These are phyloP conservation scores for Polyommatus icarus DNA, from an alignment of 2,888 invertebrate genomes.

Conservation along the genomic window DNA sequence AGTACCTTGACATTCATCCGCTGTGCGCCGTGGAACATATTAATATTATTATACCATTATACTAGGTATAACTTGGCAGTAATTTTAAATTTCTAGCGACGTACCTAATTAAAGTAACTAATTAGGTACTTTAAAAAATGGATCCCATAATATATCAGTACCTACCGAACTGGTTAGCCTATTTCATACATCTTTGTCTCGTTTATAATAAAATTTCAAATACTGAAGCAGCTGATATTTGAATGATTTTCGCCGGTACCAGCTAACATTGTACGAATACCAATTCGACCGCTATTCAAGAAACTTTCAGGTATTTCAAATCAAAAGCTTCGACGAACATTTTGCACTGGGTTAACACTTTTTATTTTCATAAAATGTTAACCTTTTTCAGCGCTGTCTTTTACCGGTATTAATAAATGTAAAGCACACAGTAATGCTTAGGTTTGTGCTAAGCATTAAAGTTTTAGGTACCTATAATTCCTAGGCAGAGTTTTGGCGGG, in stretches of 20 bases:
- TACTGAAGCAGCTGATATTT: conserved; percentile 13
- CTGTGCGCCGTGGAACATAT: too few relatives aligned
- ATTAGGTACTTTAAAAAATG: background rate
- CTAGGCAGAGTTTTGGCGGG: too few relatives aligned
- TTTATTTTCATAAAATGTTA: background rate
- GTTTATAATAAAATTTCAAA: conserved; percentile 18
- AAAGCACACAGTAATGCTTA: too few relatives aligned
- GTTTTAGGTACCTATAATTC: too few relatives aligned
- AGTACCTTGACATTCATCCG: too few relatives aligned
- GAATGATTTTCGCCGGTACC: conserved; percentile 24
- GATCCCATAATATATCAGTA: too few relatives aligned
- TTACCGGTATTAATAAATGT: background rate
- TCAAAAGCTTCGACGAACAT: conserved; percentile 23
- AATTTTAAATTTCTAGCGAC: too few relatives aligned
- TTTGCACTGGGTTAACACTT: conserved; percentile 6
- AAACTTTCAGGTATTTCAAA: conserved; percentile 26
- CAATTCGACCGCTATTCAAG: conserved; percentile 28
- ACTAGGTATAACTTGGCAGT: too few relatives aligned
- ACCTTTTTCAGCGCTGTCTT: background rate
- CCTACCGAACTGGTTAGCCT: background rate
- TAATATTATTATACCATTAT: too few relatives aligned
- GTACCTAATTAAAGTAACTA: too few relatives aligned
- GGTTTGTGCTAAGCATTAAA: too few relatives aligned
- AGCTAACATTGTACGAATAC: conserved; percentile 27
- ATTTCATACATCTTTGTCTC: background rate